Conservation (phyloP, 2,797 vertebrate species). For the Mormyrus hasselquistii region DNA sequence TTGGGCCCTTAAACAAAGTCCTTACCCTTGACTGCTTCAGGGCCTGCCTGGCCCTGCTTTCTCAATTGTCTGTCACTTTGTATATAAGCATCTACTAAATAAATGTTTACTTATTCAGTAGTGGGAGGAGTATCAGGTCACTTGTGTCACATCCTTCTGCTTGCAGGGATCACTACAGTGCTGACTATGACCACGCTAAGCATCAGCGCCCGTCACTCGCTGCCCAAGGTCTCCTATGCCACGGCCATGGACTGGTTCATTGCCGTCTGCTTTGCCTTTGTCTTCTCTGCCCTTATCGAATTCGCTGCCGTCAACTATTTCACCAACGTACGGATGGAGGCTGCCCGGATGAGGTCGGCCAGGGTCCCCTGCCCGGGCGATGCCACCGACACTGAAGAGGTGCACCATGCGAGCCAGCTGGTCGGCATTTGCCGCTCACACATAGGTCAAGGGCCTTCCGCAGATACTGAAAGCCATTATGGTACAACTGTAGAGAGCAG, state of each 20-base stretch:
- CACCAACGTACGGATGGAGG: conserved; percentile 83
- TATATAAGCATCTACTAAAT: background rate
- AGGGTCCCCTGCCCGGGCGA: conserved; percentile 69
- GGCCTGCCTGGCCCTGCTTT: background rate
- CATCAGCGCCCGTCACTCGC: conserved; percentile 92
- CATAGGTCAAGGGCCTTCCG: background rate
- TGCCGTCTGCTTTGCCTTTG: conserved; percentile 94
- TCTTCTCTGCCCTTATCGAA: conserved; percentile 96
- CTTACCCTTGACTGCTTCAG: background rate
- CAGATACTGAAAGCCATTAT: background rate
- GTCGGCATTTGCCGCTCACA: background rate
- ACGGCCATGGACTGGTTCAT: conserved; percentile 99
- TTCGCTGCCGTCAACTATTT: conserved; percentile 98
- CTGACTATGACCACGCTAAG: conserved; percentile 97
- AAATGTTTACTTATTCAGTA: background rate
- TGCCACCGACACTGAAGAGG: conserved; percentile 64
- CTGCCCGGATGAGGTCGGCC: conserved; percentile 78
- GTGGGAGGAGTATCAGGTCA: background rate
- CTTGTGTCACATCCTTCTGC: background rate
- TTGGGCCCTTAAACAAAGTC: background rate
- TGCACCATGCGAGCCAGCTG: conserved; percentile 62
- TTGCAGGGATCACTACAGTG: conserved; percentile 89
- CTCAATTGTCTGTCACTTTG: background rate
- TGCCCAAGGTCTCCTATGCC: conserved; percentile 96
- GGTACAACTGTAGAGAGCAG: background rate